phyloP scores from a whole-genome alignment of 1,140 invertebrate species.

The Parasteatoda tepidariorum region DNA sequence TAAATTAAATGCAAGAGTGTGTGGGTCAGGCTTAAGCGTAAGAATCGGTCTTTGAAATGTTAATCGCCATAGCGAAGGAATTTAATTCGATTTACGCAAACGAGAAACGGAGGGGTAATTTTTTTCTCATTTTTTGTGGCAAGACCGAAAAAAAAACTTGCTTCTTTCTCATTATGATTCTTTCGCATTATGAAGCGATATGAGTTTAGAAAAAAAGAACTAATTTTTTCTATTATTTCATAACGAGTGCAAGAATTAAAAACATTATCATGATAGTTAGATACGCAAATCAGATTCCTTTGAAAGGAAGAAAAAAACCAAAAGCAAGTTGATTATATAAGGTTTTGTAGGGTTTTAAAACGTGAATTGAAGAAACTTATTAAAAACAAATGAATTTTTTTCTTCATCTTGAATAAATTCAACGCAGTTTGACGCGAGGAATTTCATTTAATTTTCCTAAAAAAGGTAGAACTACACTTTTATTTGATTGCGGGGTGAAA shows the following conservation, averaged over 20 bases:
- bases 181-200: neutral
- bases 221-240: neutral
- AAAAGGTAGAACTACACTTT: constrained; percentile 7
- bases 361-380: neutral
- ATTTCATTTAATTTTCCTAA: constrained; percentile 32
- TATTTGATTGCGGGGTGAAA: constrained; percentile 18
- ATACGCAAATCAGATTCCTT: constrained; percentile 3
- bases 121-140: constrained; percentile 13
- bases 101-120: constrained; percentile 12
- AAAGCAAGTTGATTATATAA: constrained; percentile 2
- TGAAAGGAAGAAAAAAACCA: neutral
- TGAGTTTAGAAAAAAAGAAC: neutral
- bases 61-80: constrained; percentile 2
- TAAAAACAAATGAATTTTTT: constrained; percentile 14
- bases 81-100: constrained; percentile 10
- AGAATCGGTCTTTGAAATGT: constrained; percentile 11
- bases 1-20: neutral
- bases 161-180: neutral
- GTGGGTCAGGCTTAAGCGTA: neutral
- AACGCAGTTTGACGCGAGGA: neutral
- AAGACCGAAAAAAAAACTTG: neutral
- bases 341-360: neutral
- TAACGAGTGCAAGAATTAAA: constrained; percentile 5
- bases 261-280: neutral
- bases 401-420: neutral